phyloP scores from a whole-genome alignment of 2,888 invertebrate genomes.

The Crepidodera aurea region DNA sequence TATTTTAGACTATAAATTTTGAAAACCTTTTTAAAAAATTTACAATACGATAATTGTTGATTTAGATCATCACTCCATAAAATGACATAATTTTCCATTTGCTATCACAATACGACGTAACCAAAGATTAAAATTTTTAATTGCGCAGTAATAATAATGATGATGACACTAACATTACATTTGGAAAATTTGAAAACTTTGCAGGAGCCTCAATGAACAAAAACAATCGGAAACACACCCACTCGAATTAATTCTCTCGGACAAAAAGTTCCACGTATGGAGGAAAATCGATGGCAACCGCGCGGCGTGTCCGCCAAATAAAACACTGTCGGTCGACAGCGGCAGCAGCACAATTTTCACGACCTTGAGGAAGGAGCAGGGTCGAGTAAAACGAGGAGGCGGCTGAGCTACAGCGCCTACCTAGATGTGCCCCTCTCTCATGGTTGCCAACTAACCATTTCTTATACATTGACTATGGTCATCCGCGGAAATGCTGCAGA shows the following conservation, averaged over 20 bases:
- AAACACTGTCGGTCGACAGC: conserved; percentile 23
- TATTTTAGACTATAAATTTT: too few species aligned
- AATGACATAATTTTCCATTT: too few species aligned
- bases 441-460: neutral
- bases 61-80: too few species aligned
- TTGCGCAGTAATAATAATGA: too few species aligned
- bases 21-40: too few species aligned
- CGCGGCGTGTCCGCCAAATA: conserved; percentile 7
- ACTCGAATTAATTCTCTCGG: neutral
- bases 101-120: too few species aligned
- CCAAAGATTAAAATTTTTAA: too few species aligned
- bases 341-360: conserved; percentile 18
- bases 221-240: conserved; percentile 7
- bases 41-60: too few species aligned
- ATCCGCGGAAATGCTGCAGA: too few species aligned
- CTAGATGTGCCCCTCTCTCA: neutral
- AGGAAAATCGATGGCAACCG: conserved; percentile 24
- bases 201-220: neutral
- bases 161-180: too few species aligned
- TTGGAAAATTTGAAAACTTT: too few species aligned
- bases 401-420: conserved; percentile 5
- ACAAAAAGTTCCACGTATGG: conserved; percentile 8
- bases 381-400: conserved; percentile 14
- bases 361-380: conserved; percentile 22
- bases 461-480: neutral